These are phyloP conservation scores for Ephestia elutella DNA, from an alignment of 1,140 invertebrate genomes.

Conservation along the genomic window DNA sequence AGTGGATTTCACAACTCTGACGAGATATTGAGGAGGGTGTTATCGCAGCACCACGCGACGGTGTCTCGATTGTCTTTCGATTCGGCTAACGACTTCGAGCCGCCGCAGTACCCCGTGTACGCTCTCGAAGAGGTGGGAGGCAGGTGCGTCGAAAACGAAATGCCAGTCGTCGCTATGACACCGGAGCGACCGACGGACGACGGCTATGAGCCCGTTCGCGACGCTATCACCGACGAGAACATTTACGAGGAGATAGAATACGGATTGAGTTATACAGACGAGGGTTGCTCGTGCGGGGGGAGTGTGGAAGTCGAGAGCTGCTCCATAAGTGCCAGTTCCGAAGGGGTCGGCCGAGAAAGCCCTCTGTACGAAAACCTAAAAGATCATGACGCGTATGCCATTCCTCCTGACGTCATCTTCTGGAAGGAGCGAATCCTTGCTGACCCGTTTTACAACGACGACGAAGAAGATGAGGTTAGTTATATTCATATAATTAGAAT, in stretches of 20 bases:
- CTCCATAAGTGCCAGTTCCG: constrained; percentile 61
- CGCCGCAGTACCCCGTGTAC: constrained; percentile 52
- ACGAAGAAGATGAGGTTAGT: constrained; percentile 73
- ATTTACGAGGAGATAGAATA: constrained; percentile 69
- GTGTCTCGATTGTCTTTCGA: constrained; percentile 57
- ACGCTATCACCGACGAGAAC: constrained; percentile 61
- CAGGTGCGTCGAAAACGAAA: constrained; percentile 42
- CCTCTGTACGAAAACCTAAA: constrained; percentile 66
- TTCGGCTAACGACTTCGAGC: constrained; percentile 50
- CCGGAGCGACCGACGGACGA: constrained; percentile 56
- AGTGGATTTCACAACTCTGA: constrained; percentile 63
- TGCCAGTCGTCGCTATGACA: constrained; percentile 56
- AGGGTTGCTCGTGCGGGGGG: constrained; percentile 59
- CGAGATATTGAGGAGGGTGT: constrained; percentile 48
- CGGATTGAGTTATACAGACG: constrained; percentile 57
- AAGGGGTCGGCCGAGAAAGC: constrained; percentile 62
- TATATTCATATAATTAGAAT: constrained; percentile 5
- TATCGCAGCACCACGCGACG: constrained; percentile 52
- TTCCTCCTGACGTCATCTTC: constrained; percentile 60
- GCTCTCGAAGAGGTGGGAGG: constrained; percentile 58
- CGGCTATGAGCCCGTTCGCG: constrained; percentile 62
- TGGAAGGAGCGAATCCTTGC: constrained; percentile 64
- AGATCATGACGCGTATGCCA: constrained; percentile 59
- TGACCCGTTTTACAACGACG: constrained; percentile 68
- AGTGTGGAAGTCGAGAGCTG: constrained; percentile 64